phyloP scores from a whole-genome alignment of 2,797 vertebrate genomes.

The Rousettus madagascariensis region DNA sequence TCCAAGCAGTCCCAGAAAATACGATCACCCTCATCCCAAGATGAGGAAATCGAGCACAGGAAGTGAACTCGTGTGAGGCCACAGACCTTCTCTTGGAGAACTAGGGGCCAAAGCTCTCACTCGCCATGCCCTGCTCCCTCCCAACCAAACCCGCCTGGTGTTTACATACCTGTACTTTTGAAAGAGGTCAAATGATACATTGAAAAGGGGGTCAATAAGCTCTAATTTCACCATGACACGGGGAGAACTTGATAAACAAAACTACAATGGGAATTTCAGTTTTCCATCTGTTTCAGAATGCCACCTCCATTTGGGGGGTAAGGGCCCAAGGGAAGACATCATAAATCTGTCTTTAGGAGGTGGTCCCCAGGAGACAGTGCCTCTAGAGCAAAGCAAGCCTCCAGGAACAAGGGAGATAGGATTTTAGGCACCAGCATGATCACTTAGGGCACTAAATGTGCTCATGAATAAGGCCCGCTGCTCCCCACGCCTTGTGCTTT shows the following conservation, averaged over 20 bases:
- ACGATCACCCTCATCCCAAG: too few species aligned
- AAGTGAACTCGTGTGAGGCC: neutral
- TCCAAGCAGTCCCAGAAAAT: neutral
- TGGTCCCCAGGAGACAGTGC: neutral
- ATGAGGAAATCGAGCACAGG: neutral
- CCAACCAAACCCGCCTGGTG: neutral
- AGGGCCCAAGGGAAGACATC: neutral
- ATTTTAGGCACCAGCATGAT: neutral
- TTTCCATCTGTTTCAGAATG: neutral
- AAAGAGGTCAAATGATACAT: neutral
- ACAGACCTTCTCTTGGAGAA: neutral
- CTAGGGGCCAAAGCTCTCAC: neutral
- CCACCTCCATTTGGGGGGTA: neutral
- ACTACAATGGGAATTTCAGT: neutral
- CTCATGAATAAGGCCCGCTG: neutral
- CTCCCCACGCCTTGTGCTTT: too few species aligned
- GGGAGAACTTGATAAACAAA: neutral
- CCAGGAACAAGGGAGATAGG: neutral
- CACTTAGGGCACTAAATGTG: neutral
- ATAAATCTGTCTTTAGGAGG: accelerated
- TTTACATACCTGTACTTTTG: neutral
- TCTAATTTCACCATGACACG: neutral
- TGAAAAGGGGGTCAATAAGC: neutral
- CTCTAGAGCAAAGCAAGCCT: neutral
- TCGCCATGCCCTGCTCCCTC: accelerated